Percentiles rank a stretch among this genome's conserved stretches.
Conservation (phyloP, 2,888 invertebrate genomes). For the Ormia ochracea region DNA sequence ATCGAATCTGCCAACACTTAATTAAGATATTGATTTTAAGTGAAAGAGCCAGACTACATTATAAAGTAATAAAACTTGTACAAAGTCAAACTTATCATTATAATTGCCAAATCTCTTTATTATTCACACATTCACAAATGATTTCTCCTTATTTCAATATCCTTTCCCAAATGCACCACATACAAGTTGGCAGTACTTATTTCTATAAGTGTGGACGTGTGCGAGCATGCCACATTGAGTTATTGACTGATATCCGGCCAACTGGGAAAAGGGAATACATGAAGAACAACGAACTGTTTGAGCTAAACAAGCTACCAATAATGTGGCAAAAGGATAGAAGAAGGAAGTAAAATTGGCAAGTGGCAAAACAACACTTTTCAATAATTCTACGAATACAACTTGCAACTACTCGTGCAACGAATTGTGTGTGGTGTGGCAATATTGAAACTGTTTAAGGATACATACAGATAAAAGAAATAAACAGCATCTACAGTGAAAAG, state of each 20-base stretch:
- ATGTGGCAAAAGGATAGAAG: neutral
- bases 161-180: neutral
- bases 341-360: neutral
- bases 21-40: neutral
- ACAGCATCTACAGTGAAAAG: neutral
- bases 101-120: constrained; percentile 9
- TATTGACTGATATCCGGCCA: constrained; percentile 12
- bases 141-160: neutral
- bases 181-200: neutral
- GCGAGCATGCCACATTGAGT: neutral
- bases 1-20: neutral
- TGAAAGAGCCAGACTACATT: neutral
- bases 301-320: constrained; percentile 6
- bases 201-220: neutral
- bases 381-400: neutral
- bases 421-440: neutral
- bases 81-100: neutral
- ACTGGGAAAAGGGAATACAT: neutral
- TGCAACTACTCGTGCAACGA: neutral
- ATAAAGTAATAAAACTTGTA: neutral
- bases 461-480: no score
- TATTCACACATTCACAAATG: neutral
- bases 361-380: constrained; percentile 6
- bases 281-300: neutral
- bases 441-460: neutral